Conservation (phyloP, 1,140 invertebrate species). For the Psix sp. region DNA sequence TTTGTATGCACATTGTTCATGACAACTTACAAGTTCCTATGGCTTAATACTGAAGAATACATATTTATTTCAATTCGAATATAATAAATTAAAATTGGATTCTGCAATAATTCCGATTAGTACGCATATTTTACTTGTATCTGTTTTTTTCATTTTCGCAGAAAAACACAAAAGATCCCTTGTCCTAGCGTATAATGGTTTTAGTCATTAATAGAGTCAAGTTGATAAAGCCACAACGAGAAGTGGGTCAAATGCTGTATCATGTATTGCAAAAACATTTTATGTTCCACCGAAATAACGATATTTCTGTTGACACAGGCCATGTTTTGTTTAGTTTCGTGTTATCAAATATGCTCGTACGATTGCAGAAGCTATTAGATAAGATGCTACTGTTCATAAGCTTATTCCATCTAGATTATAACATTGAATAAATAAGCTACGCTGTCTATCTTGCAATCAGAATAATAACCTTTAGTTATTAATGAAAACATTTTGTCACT, state of each 20-base stretch:
- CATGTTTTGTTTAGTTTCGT: conserved; percentile 12
- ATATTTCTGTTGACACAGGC: conserved; percentile 24
- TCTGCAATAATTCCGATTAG: not conserved
- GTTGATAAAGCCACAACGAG: conserved; percentile 44
- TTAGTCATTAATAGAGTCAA: conserved; percentile 60
- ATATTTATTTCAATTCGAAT: no score
- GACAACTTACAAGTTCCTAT: no score
- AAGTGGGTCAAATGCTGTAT: conserved; percentile 60
- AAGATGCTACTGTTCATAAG: not conserved
- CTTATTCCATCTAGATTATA: no score
- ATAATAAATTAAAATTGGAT: not conserved
- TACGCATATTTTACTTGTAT: not conserved
- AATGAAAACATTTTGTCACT: no score
- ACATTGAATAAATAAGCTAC: no score
- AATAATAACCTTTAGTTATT: no score
- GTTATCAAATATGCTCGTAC: conserved; percentile 12
- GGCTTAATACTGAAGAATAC: no score
- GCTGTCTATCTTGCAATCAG: no score
- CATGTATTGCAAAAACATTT: conserved; percentile 30
- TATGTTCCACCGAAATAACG: conserved; percentile 31
- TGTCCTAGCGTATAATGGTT: conserved; percentile 49
- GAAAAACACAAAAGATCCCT: conserved; percentile 39
- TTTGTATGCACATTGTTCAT: no score
- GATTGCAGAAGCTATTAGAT: not conserved
- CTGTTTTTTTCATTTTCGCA: conserved; percentile 5